Evolutionary conservation across 2,113 vertebrate species (phyloP).

Genomic region (Microcebus griseorufus): DNA sequence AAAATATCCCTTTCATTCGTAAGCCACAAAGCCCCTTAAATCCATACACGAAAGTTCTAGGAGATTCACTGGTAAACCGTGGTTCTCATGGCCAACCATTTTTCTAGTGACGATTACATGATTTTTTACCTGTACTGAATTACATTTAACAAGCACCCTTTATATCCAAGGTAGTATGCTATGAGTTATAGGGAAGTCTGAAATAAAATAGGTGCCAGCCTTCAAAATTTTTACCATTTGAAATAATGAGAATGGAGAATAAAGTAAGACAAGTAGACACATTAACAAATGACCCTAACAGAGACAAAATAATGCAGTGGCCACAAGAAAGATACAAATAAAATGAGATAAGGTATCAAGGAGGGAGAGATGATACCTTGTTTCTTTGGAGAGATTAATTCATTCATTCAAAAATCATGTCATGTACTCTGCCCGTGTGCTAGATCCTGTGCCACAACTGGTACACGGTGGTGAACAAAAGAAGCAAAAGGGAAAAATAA

Average conservation of each 20-base stretch:
- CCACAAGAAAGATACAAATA: neutral
- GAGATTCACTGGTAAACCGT: neutral
- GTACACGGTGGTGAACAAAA: neutral
- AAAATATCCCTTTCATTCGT: neutral
- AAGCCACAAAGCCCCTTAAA: neutral
- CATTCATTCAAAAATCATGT: conserved; percentile 1
- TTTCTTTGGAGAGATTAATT: conserved; percentile 15
- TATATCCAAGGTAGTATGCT: neutral
- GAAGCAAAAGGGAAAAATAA: neutral
- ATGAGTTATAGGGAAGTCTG: neutral
- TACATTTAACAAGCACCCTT: conserved; percentile 5
- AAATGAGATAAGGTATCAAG: neutral
- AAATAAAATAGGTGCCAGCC: neutral
- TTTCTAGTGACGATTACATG: neutral
- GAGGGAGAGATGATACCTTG: neutral
- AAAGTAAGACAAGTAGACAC: neutral
- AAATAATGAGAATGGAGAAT: neutral
- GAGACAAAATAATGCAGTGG: neutral
- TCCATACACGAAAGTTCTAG: neutral
- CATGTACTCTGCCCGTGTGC: neutral
- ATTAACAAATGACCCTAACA: neutral
- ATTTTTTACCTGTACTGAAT: conserved; percentile 39
- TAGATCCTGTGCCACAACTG: fast-evolving
- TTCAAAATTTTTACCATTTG: conserved; percentile 9
- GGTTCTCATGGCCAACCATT: neutral